Evolutionary conservation across 1,140 invertebrate genomes (phyloP).

Genomic region (Caenorhabditis briggsae): DNA sequence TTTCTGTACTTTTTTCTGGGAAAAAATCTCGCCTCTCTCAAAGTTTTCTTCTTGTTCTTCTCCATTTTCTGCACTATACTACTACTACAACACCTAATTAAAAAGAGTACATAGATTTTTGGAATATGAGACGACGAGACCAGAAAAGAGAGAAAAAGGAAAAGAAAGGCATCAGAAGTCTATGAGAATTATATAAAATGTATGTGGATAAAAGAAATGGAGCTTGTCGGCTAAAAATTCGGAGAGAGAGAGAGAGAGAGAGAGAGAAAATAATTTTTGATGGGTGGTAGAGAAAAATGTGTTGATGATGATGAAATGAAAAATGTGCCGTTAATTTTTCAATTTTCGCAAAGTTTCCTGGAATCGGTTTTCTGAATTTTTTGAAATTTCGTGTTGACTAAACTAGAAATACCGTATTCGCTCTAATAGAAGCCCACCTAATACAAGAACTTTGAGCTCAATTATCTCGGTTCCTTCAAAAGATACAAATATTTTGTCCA

Average conservation of each 20-base stretch:
- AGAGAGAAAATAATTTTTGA: background rate
- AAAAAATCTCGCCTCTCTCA: no score
- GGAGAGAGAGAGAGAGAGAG: background rate
- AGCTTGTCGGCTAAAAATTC: no score
- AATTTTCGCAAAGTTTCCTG: no score
- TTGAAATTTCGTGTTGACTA: no score
- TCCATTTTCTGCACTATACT: background rate
- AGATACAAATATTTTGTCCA: no score
- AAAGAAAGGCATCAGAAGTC: background rate
- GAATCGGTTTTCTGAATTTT: no score
- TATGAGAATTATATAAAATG: background rate
- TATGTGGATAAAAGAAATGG: slow-evolving; percentile 7
- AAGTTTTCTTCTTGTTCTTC: background rate
- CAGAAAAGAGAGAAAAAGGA: no score
- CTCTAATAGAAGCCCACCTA: no score
- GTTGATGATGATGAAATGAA: background rate
- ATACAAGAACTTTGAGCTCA: no score
- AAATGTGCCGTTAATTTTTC: background rate
- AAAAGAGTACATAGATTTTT: background rate
- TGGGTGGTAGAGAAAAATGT: background rate
- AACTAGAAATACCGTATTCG: no score
- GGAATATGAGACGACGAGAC: slow-evolving; percentile 19
- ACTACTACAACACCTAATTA: background rate
- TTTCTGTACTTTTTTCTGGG: no score
- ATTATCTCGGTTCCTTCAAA: no score